Evolutionary conservation across 2,888 invertebrate genomes (phyloP).

Genomic region (Sisyra terminalis): DNA sequence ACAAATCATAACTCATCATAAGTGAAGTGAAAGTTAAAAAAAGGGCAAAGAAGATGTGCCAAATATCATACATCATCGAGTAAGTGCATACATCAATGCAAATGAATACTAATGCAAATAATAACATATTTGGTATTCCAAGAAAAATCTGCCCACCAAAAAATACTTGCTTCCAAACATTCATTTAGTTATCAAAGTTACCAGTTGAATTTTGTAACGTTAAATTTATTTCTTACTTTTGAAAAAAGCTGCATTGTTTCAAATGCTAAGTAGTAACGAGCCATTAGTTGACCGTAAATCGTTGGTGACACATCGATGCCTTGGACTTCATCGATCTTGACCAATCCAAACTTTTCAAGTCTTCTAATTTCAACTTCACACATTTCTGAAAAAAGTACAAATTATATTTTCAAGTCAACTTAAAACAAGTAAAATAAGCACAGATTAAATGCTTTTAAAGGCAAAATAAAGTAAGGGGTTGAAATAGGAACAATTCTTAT

Average conservation of each 20-base stretch:
- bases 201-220: too few relatives aligned
- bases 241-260: conserved; percentile 58
- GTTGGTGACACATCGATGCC: conserved; percentile 41
- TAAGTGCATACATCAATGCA: too few relatives aligned
- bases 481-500: too few relatives aligned
- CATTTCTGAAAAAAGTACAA: conserved; percentile 34
- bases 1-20: too few relatives aligned
- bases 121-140: too few relatives aligned
- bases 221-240: conserved; percentile 28
- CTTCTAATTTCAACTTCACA: conserved; percentile 54
- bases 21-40: too few relatives aligned
- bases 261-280: conserved; percentile 48
- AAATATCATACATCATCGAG: too few relatives aligned
- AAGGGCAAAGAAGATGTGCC: too few relatives aligned
- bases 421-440: too few relatives aligned
- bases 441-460: too few relatives aligned
- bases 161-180: neutral
- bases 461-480: too few relatives aligned
- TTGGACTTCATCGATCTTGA: conserved; percentile 39
- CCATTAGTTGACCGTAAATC: conserved; percentile 50
- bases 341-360: conserved; percentile 41
- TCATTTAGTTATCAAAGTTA: neutral
- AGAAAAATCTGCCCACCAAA: neutral
- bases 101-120: too few relatives aligned
- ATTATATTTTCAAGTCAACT: neutral